Conservation (phyloP, 2,888 invertebrate species). For the Trissoscelio sp. region DNA sequence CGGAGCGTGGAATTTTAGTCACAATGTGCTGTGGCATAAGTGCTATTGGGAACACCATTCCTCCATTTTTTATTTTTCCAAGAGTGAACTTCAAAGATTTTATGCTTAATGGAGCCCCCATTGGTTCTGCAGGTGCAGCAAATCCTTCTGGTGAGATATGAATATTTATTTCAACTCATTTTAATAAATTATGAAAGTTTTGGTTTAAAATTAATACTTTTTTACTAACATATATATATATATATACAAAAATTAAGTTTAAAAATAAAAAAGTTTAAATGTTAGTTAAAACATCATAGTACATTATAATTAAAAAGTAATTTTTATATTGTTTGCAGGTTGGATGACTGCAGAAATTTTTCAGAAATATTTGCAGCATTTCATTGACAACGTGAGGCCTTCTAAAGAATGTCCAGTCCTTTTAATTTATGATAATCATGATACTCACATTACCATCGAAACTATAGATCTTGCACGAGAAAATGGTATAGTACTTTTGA, state of each 20-base stretch:
- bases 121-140: slow-evolving; percentile 45
- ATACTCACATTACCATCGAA: slow-evolving; percentile 67
- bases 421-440: slow-evolving; percentile 73
- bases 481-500: slow-evolving; percentile 73
- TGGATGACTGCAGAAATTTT: slow-evolving; percentile 67
- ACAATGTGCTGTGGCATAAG: slow-evolving; percentile 66
- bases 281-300: slow-evolving; percentile 6
- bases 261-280: background rate
- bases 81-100: slow-evolving; percentile 73
- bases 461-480: slow-evolving; percentile 73
- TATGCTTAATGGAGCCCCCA: slow-evolving; percentile 34
- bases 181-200: slow-evolving; percentile 25
- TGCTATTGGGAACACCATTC: slow-evolving; percentile 67
- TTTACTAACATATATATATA: slow-evolving; percentile 12
- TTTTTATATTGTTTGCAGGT: slow-evolving; percentile 34
- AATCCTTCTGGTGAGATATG: slow-evolving; percentile 63
- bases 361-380: slow-evolving; percentile 70
- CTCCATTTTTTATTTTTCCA: slow-evolving; percentile 71
- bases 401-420: slow-evolving; percentile 72
- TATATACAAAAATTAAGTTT: background rate
- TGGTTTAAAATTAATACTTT: slow-evolving; percentile 60
- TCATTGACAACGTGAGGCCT: slow-evolving; percentile 74
- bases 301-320: background rate
- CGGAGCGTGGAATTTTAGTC: slow-evolving; percentile 69
- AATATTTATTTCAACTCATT: slow-evolving; percentile 45